Evolutionary conservation across 2,888 invertebrate species (phyloP).

Genomic region (Periphyllus acericola): DNA sequence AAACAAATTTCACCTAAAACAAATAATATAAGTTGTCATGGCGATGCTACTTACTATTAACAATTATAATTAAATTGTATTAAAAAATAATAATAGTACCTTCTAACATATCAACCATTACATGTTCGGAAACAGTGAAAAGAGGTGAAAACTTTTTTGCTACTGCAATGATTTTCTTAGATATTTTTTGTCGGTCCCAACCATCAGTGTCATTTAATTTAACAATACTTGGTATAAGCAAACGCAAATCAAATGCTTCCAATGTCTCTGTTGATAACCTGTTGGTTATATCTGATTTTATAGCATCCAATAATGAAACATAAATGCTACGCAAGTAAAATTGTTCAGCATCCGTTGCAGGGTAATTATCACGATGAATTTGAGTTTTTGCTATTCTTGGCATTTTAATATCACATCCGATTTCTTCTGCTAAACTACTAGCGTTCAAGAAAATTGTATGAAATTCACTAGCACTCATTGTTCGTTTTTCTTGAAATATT

Average conservation of each 20-base stretch:
- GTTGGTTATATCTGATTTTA: slow-evolving; percentile 27
- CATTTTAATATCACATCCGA: slow-evolving; percentile 16
- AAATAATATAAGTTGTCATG: neutral
- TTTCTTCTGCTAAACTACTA: slow-evolving; percentile 19
- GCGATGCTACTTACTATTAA: neutral
- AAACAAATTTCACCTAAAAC: slow-evolving; percentile 17
- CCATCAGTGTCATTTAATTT: slow-evolving; percentile 9
- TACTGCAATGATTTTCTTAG: neutral
- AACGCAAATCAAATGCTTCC: slow-evolving; percentile 25
- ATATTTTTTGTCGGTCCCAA: slow-evolving; percentile 5
- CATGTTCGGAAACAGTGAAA: slow-evolving; percentile 13
- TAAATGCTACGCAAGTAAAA: neutral
- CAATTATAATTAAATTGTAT: neutral
- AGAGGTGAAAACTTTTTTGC: slow-evolving; percentile 9
- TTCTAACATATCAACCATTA: slow-evolving; percentile 26
- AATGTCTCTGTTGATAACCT: slow-evolving; percentile 24
- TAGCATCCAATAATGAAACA: neutral
- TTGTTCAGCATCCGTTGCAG: slow-evolving; percentile 20
- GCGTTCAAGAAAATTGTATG: neutral
- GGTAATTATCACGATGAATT: slow-evolving; percentile 3
- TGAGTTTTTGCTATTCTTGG: neutral
- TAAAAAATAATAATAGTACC: slow-evolving; percentile 16
- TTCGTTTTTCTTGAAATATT: neutral
- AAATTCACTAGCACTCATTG: slow-evolving; percentile 4
- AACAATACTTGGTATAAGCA: slow-evolving; percentile 3